Conservation (phyloP, 2,797 vertebrate species). For the Macrochelys suwanniensis region DNA sequence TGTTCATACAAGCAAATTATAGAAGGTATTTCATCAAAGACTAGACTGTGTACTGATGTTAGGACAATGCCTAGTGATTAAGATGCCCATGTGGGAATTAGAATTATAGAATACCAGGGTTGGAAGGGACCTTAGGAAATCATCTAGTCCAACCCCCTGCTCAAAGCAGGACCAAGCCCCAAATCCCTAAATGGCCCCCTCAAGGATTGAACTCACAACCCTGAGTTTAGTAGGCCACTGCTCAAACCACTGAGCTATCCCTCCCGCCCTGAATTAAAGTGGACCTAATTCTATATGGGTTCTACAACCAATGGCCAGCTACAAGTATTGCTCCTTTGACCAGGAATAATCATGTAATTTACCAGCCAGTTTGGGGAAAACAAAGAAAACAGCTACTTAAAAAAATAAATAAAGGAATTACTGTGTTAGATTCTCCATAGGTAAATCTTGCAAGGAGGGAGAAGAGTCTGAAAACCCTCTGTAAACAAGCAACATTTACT, state of each 20-base stretch:
- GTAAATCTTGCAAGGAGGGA: not conserved
- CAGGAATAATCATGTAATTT: not conserved
- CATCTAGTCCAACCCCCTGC: too few relatives aligned
- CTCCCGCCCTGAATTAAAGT: not conserved
- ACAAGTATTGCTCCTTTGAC: not conserved
- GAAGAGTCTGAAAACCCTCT: not conserved
- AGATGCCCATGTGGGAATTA: not conserved
- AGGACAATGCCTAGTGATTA: not conserved
- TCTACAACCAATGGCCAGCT: accelerated
- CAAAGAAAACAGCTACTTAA: not conserved
- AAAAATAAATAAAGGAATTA: accelerated
- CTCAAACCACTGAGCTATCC: too few relatives aligned
- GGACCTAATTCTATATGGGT: not conserved
- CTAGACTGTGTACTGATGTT: accelerated
- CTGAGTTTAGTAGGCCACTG: too few relatives aligned
- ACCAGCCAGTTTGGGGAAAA: not conserved
- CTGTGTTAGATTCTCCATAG: not conserved
- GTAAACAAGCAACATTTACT: accelerated
- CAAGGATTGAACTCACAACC: too few relatives aligned
- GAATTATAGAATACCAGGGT: too few relatives aligned
- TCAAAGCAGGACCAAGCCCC: too few relatives aligned
- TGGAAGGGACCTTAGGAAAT: too few relatives aligned
- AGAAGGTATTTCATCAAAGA: accelerated
- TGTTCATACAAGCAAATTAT: not conserved
- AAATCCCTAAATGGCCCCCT: too few relatives aligned